Evolutionary conservation across 1,140 invertebrate genomes (phyloP).

Genomic region (Dendrolimus kikuchii): DNA sequence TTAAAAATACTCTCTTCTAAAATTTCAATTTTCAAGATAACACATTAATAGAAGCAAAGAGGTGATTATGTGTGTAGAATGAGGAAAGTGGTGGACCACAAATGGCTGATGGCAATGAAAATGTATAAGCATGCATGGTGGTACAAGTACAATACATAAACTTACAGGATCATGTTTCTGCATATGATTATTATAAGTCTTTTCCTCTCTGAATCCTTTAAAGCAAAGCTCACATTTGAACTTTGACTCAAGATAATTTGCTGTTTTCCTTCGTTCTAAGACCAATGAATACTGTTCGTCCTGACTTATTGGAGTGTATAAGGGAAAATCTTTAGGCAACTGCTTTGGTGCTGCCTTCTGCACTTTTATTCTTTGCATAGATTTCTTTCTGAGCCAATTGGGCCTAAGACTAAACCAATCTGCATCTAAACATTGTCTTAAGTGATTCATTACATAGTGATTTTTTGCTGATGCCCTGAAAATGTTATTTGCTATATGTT

Average conservation of each 20-base stretch:
- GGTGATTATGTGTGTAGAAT: too few relatives aligned
- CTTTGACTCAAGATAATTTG: slow-evolving; percentile 46
- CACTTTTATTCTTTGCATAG: slow-evolving; percentile 24
- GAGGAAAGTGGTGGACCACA: too few relatives aligned
- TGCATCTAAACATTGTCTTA: slow-evolving; percentile 28
- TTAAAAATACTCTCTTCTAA: too few relatives aligned
- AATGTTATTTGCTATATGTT: too few relatives aligned
- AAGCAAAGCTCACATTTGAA: slow-evolving; percentile 51
- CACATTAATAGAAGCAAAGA: too few relatives aligned
- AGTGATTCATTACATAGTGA: slow-evolving; percentile 44
- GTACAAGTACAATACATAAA: slow-evolving; percentile 5
- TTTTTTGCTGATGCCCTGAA: slow-evolving; percentile 47
- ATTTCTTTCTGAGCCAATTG: slow-evolving; percentile 24
- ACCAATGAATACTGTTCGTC: slow-evolving; percentile 51
- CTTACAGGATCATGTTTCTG: slow-evolving; percentile 60
- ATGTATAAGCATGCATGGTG: too few relatives aligned
- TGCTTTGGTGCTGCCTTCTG: slow-evolving; percentile 23
- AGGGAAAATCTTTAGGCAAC: slow-evolving; percentile 42
- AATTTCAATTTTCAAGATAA: too few relatives aligned
- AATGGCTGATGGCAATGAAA: too few relatives aligned
- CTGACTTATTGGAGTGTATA: slow-evolving; percentile 40
- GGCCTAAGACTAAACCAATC: slow-evolving; percentile 36
- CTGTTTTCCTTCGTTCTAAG: slow-evolving; percentile 33
- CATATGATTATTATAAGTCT: slow-evolving; percentile 53
- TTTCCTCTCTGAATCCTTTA: slow-evolving; percentile 40